Evolutionary conservation across 2,888 invertebrate species (phyloP).

Genomic region (Perdita meconis): DNA sequence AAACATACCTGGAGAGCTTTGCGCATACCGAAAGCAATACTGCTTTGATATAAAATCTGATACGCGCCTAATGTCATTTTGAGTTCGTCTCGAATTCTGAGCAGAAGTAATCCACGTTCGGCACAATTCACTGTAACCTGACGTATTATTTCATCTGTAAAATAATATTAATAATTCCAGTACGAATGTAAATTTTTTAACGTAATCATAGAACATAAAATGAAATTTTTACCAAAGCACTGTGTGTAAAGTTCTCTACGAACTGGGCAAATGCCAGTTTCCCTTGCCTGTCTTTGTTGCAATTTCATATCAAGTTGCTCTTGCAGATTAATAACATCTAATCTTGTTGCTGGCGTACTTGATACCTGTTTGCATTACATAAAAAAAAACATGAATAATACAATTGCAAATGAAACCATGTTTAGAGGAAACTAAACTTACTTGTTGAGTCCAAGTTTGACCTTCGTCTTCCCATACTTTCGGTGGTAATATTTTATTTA

Average conservation of each 20-base stretch:
- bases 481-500: slow-evolving; percentile 96
- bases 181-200: neutral
- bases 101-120: slow-evolving; percentile 95
- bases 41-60: slow-evolving; percentile 98
- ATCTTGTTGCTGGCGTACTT: slow-evolving; percentile 96
- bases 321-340: slow-evolving; percentile 98
- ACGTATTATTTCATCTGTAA: slow-evolving; percentile 92
- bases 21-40: slow-evolving; percentile 98
- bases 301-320: slow-evolving; percentile 96
- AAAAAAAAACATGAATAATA: neutral
- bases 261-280: slow-evolving; percentile 98
- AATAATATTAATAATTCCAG: neutral
- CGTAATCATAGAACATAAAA: neutral
- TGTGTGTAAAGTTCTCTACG: slow-evolving; percentile 97
- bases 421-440: slow-evolving; percentile 73
- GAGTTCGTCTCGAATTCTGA: slow-evolving; percentile 97
- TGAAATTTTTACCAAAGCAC: slow-evolving; percentile 90
- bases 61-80: slow-evolving; percentile 98
- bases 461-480: slow-evolving; percentile 98
- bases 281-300: slow-evolving; percentile 96
- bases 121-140: slow-evolving; percentile 99
- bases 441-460: slow-evolving; percentile 95
- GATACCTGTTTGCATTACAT: slow-evolving; percentile 88
- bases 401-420: neutral
- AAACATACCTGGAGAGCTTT: slow-evolving; percentile 94